phyloP scores from a whole-genome alignment of 2,888 invertebrate genomes.

The Oscheius sp. region DNA sequence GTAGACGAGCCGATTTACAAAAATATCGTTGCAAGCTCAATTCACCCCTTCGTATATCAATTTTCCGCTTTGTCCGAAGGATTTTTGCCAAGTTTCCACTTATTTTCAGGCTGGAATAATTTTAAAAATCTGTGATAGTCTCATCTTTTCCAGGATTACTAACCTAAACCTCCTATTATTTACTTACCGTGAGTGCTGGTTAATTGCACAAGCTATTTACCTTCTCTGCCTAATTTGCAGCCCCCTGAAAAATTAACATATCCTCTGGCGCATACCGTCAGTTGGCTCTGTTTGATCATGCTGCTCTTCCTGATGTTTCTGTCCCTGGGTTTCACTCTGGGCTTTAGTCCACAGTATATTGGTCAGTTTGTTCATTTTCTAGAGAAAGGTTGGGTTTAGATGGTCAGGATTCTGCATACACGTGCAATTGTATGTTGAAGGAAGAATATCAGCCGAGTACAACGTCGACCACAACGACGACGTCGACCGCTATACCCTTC shows the following conservation, averaged over 20 bases:
- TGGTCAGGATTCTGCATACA: slow-evolving; percentile 22
- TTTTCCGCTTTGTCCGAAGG: too few species aligned
- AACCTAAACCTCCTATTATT: background rate
- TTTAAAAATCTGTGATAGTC: too few species aligned
- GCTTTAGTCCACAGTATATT: slow-evolving; percentile 18
- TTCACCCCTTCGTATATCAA: too few species aligned
- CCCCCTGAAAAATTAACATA: slow-evolving; percentile 15
- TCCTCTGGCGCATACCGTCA: background rate
- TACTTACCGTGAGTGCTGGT: slow-evolving; percentile 7
- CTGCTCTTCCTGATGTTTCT: slow-evolving; percentile 1
- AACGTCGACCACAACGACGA: slow-evolving; percentile 2
- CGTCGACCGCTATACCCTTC: background rate
- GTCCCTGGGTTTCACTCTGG: background rate
- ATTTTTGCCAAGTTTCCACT: too few species aligned
- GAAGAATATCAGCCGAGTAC: slow-evolving; percentile 27
- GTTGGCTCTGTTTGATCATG: background rate
- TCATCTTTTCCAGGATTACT: too few species aligned
- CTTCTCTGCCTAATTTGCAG: slow-evolving; percentile 7
- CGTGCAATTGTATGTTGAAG: slow-evolving; percentile 21
- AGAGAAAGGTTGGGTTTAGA: background rate
- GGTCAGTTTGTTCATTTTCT: background rate
- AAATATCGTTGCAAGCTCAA: too few species aligned
- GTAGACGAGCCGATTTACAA: too few species aligned
- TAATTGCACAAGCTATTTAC: slow-evolving; percentile 31
- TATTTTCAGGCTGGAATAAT: too few species aligned